Base-by-base conservation (phyloP, 1,140 invertebrate species). In the Aphelinus atriplicis region DNA sequence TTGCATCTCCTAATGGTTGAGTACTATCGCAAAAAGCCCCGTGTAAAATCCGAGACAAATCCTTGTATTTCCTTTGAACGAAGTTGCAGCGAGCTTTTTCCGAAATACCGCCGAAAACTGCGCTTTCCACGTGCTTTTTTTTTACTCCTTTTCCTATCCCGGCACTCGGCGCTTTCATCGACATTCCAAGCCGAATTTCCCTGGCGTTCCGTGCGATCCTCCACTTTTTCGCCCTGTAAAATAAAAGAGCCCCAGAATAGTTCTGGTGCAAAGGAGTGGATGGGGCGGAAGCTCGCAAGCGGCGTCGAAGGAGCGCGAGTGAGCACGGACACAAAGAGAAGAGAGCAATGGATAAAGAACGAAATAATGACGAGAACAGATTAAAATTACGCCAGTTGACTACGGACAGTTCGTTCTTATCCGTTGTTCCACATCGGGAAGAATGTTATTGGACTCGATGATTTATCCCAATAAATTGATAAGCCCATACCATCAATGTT, bases 231-330 rank as follows among this genome's bases (percentile, higher is more conserved):
- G 42, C 42, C 50, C 46, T 47, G 61, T 65, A 55, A 72, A 72
- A 72, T 72, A 72, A 72, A 72, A 72, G 62, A 65, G 61, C 71
- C 65, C 65, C 62, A 50, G 62, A 72, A 72, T 72, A 72, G 71
- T 72, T 72, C 62, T 72, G 80, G 80, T 82, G 82, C 83, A 81
- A 84, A 81, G 79, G 79, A 77, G 76, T 75, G 76, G 67, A 66
- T 62, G 72, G 67, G 74, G 74, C 47, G 45, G 79, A 55, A 71
- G 57, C 58, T 75, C 7, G 67, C 45, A 76, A 6, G 62, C 60
- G 50, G 63, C 63, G 62, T 66, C 67, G 71, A 9, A 73, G 56
- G 3, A 53, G 26, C 26, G 45, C 42, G 69, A 65, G 66, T 9
- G 56, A 66, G 71, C 45, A 45, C 6, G 46, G 48, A 57, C 58